A percentile compares a stretch with the other conserved stretches of the same genome.
These are phyloP conservation scores for Callithrix jacchus DNA, from an alignment of 2,113 vertebrate species.

Conservation along the genomic window DNA sequence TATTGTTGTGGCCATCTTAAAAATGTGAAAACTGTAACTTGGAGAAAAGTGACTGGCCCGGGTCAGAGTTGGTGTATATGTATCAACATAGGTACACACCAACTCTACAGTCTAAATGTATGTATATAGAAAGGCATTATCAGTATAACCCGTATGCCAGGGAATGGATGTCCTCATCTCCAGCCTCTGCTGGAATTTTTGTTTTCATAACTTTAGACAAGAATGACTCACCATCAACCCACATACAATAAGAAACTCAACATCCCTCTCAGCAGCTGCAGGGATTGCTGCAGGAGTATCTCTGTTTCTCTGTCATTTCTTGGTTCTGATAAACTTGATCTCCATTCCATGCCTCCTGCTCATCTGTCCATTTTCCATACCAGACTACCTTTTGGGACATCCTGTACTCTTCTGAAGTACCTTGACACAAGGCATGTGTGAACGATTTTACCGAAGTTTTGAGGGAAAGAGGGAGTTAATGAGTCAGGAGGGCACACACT, in stretches of 20 bases:
- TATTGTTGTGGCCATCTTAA: background rate
- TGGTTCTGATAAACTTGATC: conserved; percentile 29
- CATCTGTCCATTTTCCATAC: conserved; percentile 1
- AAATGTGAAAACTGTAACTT: background rate
- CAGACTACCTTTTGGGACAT: background rate
- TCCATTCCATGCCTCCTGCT: background rate
- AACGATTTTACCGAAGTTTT: background rate
- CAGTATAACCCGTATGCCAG: background rate
- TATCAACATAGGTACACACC: background rate
- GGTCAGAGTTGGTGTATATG: background rate
- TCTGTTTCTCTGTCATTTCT: conserved; percentile 18
- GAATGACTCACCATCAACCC: background rate
- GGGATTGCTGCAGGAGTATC: background rate
- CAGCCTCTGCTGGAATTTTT: background rate
- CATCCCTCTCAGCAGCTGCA: background rate
- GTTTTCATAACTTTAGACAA: conserved; percentile 26
- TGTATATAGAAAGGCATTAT: background rate
- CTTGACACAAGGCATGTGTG: background rate
- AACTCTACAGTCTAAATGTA: background rate
- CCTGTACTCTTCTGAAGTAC: background rate
- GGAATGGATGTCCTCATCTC: background rate
- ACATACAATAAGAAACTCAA: background rate
- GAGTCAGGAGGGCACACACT: background rate
- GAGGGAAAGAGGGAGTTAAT: background rate
- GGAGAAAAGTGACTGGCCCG: background rate